A percentile compares a stretch with the other conserved stretches of the same genome.
Conservation (phyloP, 1,140 invertebrate species). For the Carposina sasakii region DNA sequence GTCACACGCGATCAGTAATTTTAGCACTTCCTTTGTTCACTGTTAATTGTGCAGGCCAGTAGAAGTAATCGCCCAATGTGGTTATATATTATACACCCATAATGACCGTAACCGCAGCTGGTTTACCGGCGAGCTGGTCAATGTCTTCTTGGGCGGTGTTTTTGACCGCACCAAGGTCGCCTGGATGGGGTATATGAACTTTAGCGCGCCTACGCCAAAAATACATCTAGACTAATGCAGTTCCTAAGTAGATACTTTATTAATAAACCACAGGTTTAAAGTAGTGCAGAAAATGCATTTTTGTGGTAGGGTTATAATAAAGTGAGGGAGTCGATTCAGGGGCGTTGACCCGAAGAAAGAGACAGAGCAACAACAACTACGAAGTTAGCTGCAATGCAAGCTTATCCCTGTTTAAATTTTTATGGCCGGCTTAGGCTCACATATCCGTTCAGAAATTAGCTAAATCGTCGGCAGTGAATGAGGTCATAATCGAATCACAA, state of each 20-base stretch:
- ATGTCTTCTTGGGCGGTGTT: conserved; percentile 41
- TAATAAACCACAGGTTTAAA: too few relatives aligned
- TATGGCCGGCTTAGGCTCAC: too few relatives aligned
- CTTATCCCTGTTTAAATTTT: too few relatives aligned
- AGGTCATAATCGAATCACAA: too few relatives aligned
- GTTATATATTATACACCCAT: conserved; percentile 30
- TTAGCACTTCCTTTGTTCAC: conserved; percentile 51
- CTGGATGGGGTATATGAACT: conserved; percentile 48
- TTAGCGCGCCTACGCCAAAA: conserved; percentile 30
- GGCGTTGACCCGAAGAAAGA: conserved; percentile 65
- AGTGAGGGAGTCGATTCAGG: conserved; percentile 59
- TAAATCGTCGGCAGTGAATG: too few relatives aligned
- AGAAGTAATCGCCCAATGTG: conserved; percentile 56
- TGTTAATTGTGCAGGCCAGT: conserved; percentile 49
- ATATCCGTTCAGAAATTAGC: too few relatives aligned
- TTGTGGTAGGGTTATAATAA: conserved; percentile 64
- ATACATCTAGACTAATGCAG: too few relatives aligned
- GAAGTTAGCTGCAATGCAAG: too few relatives aligned
- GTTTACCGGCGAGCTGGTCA: conserved; percentile 37
- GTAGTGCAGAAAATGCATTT: too few relatives aligned
- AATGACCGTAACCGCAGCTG: conserved; percentile 39
- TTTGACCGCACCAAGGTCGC: conserved; percentile 56
- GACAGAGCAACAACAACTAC: conserved; percentile 66
- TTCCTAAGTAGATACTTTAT: too few relatives aligned
- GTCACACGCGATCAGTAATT: conserved; percentile 41